phyloP scores from a whole-genome alignment of 2,888 invertebrate genomes.

The Tromatobia lineatoria region DNA sequence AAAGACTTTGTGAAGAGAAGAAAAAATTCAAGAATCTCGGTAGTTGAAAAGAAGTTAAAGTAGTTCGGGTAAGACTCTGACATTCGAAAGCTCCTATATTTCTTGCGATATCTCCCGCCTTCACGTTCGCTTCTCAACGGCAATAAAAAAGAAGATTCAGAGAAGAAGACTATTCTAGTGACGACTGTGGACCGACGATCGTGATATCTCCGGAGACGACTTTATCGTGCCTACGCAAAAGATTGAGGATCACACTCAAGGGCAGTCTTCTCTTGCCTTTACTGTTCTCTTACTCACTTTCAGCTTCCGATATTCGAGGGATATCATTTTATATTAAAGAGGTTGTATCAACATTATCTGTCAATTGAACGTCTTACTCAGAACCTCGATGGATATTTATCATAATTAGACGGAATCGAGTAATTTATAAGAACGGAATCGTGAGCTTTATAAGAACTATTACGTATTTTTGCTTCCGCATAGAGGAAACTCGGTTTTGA shows the following conservation, averaged over 20 bases:
- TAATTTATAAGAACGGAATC: too few relatives aligned
- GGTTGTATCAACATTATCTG: too few relatives aligned
- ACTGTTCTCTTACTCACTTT: neutral
- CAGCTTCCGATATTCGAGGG: neutral
- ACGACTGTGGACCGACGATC: constrained; percentile 3
- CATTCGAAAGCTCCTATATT: neutral
- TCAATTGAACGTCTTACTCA: too few relatives aligned
- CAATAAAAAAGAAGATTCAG: constrained; percentile 3
- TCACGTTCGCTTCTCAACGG: neutral
- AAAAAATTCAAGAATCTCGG: neutral
- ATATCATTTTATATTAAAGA: neutral
- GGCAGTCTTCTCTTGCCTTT: neutral
- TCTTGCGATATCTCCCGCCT: neutral
- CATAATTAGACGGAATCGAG: too few relatives aligned
- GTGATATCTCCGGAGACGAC: constrained; percentile 1
- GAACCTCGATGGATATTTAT: too few relatives aligned
- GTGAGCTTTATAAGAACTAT: too few relatives aligned
- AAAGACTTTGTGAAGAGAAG: too few relatives aligned
- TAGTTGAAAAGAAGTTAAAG: constrained; percentile 6
- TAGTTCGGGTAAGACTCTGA: neutral
- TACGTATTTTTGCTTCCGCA: too few relatives aligned
- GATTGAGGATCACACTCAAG: neutral
- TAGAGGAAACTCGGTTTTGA: too few relatives aligned
- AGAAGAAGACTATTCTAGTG: neutral
- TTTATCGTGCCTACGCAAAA: constrained; percentile 2